Evolutionary conservation across 2,888 invertebrate genomes (phyloP), one percentile per base, ranked within the genome.

Genomic region (Drosophila vallismaia): DNA sequence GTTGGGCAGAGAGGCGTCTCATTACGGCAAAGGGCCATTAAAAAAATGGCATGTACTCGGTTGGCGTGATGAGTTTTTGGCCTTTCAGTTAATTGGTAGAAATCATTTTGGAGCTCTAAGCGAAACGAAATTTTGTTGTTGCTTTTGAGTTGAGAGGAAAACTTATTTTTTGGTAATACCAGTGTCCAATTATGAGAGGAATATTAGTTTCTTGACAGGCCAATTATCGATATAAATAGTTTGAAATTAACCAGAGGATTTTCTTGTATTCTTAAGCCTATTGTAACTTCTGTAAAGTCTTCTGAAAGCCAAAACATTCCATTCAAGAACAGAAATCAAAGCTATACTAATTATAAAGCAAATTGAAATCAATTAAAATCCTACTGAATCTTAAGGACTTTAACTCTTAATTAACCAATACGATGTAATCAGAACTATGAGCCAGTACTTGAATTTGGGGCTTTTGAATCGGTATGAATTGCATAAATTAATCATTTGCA

Each of bases 11-110:
- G 12, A n/a, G 26, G 49, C 19, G 50, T 48, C 77, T 82, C 74
- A 85, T 79, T 85, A 82, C 70, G 44, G 33, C 40, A n/a, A 64
- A 69, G 74, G 69, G 76, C 71, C 69, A 82, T 82, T 82, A 74
- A 59, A 76, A 77, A 85, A 79, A 66, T 74, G 51, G 55, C 53
- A 45, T 54, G 52, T 66, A 36, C 67, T 58, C 45, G 28, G 48
- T 59, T 69, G 48, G 24, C 55, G 14, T 55, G 51, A 56, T 70
- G 40, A 53, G 52, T 55, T 64, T 83, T 69, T 77, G 79, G 69
- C 36, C 79, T 72, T 53, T 44, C 64, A 52, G 56, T 57, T 79
- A 79, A 81, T 79, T 78, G 59, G 51, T 57, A 9, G 54, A 55
- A 68, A 49, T 48, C 57, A 57, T 49, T 73, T 55, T 42, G 36